Conservation (phyloP, 2,797 vertebrate species). For the Vultur gryphus region DNA sequence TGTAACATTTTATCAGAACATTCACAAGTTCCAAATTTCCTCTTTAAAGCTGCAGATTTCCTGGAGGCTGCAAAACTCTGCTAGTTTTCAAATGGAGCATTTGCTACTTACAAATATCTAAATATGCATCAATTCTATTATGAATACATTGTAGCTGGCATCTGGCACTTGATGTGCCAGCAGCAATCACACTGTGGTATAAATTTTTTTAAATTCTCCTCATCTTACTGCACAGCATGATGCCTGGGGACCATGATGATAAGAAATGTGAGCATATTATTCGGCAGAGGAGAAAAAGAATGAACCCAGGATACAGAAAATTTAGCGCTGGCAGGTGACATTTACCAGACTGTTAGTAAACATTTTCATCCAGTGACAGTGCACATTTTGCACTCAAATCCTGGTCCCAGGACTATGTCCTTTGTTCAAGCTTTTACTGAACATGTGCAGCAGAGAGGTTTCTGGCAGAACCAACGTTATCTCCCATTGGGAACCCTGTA, state of each 20-base stretch:
- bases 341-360: background rate
- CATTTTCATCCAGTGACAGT: background rate
- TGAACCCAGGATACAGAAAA: background rate
- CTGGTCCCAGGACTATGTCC: background rate
- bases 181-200: background rate
- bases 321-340: background rate
- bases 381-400: background rate
- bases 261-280: background rate
- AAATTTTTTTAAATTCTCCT: background rate
- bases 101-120: conserved; percentile 52
- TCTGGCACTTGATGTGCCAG: conserved; percentile 37
- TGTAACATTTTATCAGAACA: background rate
- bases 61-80: conserved; percentile 21
- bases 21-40: background rate
- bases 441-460: background rate
- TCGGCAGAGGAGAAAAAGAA: background rate
- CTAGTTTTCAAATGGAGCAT: conserved; percentile 36
- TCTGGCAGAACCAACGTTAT: background rate
- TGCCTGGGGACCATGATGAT: background rate
- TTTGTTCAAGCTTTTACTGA: background rate
- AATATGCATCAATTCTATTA: conserved; percentile 51
- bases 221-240: background rate
- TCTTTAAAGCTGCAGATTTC: conserved; percentile 3
- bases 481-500: background rate
- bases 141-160: conserved; percentile 35